Evolutionary conservation across 2,888 invertebrate genomes (phyloP), one percentile per base, ranked within the genome.

Genomic region (Melanargia galathea): DNA sequence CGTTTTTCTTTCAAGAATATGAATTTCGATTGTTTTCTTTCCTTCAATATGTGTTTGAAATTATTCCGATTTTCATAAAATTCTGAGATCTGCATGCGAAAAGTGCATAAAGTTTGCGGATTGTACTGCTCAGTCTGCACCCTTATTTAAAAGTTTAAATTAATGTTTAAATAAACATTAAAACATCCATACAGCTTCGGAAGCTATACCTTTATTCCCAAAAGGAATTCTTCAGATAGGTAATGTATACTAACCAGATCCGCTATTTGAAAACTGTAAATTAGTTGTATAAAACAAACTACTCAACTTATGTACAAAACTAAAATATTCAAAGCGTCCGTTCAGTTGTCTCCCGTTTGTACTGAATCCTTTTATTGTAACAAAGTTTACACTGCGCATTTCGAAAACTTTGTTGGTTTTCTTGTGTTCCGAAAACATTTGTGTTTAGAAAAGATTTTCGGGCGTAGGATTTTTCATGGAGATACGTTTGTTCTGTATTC

Each of bases 281-380:
- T 52, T 48, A 16, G n/a, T 48, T 20, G 35, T n/a, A 51, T 26
- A 54, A 55, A 63, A 46, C 59, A 55, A 59, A 46, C 58, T 45
- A 54, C 51, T 52, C 24, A 7, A 45, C 22, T 6, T 26, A 18
- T 35, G 4, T 43, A 43, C 16, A 18, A 43, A 38, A 54, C 33
- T 51, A 33, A 51, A 51, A 51, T 33, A 18, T 33, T 51, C 24
- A 26, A 48, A 20, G 18, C 20, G 20, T 45, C 24, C 3, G n/a
- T n/a, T 48, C n/a, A 10, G 13, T 48, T 48, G 24, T 26, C n/a
- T 13, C 26, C n/a, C 6, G 46, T 22, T 22, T 43, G 16, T n/a
- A n/a, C n/a, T n/a, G n/a, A n/a, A n/a, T n/a, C n/a, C n/a, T n/a
- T n/a, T n/a, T n/a, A n/a, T n/a, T n/a, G n/a, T n/a, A n/a, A n/a